Evolutionary conservation across 2,888 invertebrate species (phyloP).

Genomic region (Cabera pusaria): DNA sequence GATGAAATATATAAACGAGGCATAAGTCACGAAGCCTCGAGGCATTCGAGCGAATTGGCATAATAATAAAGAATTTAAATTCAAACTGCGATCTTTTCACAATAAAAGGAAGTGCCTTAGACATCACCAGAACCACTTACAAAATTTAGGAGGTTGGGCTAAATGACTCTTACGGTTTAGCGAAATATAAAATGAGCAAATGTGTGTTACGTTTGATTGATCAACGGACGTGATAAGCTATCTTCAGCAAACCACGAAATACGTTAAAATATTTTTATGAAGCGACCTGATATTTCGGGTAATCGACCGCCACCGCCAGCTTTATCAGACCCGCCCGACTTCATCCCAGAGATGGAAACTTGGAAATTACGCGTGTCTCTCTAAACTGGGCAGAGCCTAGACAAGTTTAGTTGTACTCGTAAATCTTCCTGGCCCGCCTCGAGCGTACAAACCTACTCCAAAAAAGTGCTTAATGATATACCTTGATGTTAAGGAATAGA

Average conservation of each 20-base stretch:
- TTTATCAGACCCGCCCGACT: slow-evolving; percentile 14
- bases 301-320: slow-evolving; percentile 9
- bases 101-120: slow-evolving; percentile 18
- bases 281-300: slow-evolving; percentile 4
- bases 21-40: slow-evolving; percentile 12
- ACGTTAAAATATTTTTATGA: slow-evolving; percentile 1
- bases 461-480: slow-evolving; percentile 4
- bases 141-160: no score
- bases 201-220: neutral
- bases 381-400: slow-evolving; percentile 40
- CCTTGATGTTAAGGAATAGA: slow-evolving; percentile 16
- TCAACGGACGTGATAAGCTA: slow-evolving; percentile 10
- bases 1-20: slow-evolving; percentile 5
- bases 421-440: slow-evolving; percentile 27
- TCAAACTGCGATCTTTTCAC: slow-evolving; percentile 18
- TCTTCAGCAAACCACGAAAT: slow-evolving; percentile 7
- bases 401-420: slow-evolving; percentile 34
- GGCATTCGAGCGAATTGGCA: slow-evolving; percentile 12
- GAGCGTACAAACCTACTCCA: slow-evolving; percentile 9
- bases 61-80: slow-evolving; percentile 22
- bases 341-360: slow-evolving; percentile 16
- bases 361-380: slow-evolving; percentile 32
- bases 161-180: no score
- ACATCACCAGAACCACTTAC: no score
- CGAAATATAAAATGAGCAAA: no score